These are phyloP conservation scores for Todiramphus saurophagus DNA, from an alignment of 2,113 vertebrate genomes.

Conservation along the genomic window DNA sequence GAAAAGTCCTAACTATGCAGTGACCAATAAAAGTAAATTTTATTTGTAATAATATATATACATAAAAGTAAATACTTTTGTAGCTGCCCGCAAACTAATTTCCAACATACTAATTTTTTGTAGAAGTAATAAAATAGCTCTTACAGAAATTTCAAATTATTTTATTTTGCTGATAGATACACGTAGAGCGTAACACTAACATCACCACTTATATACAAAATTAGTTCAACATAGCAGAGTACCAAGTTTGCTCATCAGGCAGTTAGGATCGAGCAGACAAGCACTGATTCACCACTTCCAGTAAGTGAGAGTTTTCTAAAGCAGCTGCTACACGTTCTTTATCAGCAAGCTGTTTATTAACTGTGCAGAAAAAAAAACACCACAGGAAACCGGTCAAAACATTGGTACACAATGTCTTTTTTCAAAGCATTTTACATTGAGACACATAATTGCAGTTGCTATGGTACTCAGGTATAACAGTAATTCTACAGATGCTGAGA, in stretches of 20 bases:
- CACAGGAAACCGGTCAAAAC: not conserved
- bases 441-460: not conserved
- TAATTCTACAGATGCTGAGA: not conserved
- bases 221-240: not conserved
- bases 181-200: not conserved
- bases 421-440: not conserved
- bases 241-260: not conserved
- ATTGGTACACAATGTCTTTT: not conserved
- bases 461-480: not conserved
- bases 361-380: slow-evolving; percentile 63
- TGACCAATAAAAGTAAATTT: no score
- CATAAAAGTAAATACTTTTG: not conserved
- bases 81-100: not conserved
- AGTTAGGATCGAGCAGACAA: slow-evolving; percentile 77
- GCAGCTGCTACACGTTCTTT: slow-evolving; percentile 97
- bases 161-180: not conserved
- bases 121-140: not conserved
- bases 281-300: slow-evolving; percentile 98
- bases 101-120: not conserved
- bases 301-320: slow-evolving; percentile 91
- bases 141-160: not conserved
- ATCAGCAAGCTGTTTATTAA: slow-evolving; percentile 97
- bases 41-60: no score
- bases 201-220: not conserved
- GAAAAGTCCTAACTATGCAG: no score